phyloP scores from a whole-genome alignment of 2,888 invertebrate species.

The Frankliniella intonsa region DNA sequence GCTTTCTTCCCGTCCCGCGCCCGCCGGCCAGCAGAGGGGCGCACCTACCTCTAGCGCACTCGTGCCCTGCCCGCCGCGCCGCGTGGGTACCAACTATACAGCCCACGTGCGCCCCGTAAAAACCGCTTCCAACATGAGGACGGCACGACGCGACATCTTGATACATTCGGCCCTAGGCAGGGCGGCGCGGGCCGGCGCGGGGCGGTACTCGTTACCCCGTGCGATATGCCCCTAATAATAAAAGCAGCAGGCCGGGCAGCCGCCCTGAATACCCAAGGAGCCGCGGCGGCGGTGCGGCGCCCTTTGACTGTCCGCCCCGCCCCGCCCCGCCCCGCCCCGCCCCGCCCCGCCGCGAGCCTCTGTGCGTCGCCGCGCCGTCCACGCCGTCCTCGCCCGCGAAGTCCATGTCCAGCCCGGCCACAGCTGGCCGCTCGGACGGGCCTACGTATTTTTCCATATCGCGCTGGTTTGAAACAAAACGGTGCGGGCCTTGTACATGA shows the following conservation, averaged over 20 bases:
- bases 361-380: neutral
- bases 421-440: neutral
- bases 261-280: constrained; percentile 4
- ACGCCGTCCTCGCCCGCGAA: neutral
- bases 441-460: no score
- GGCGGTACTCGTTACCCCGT: neutral
- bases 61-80: neutral
- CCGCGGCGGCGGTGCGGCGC: neutral
- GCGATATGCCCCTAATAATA: constrained; percentile 24
- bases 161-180: neutral
- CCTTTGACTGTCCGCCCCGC: neutral
- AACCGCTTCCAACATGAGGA: neutral
- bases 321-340: neutral
- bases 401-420: neutral
- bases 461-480: no score
- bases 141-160: neutral
- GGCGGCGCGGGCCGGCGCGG: neutral
- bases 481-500: no score
- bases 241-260: neutral
- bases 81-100: neutral
- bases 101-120: neutral
- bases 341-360: neutral
- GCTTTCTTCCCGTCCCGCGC: no score
- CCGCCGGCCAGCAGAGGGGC: no score
- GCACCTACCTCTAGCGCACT: no score